Percentiles rank a stretch among this genome's conserved stretches.
Evolutionary conservation across 2,797 vertebrate genomes (phyloP).

Genomic region (Epinephelus awoara): DNA sequence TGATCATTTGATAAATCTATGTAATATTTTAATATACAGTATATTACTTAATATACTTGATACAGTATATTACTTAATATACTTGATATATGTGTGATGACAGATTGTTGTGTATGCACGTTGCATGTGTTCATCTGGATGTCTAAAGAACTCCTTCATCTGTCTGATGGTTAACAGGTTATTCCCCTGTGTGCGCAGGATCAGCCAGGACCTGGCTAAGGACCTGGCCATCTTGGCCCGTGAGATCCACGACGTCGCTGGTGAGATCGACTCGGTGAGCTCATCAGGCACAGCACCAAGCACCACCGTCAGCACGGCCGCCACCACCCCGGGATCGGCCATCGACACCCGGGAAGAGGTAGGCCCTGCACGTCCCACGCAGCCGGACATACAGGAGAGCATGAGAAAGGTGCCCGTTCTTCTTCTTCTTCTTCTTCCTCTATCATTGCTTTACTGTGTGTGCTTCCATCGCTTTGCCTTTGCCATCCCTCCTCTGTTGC

Average conservation of each 20-base stretch:
- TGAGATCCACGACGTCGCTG: slow-evolving; percentile 99
- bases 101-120: slow-evolving; percentile 18
- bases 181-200: slow-evolving; percentile 94
- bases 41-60: background rate
- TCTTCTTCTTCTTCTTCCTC: slow-evolving; percentile 83
- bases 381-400: slow-evolving; percentile 89
- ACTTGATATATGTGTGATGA: slow-evolving; percentile 14
- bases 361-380: slow-evolving; percentile 90
- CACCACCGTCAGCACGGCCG: slow-evolving; percentile 99
- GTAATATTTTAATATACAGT: background rate
- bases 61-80: too few relatives aligned
- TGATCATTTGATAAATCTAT: slow-evolving; percentile 48
- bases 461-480: slow-evolving; percentile 36
- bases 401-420: slow-evolving; percentile 85
- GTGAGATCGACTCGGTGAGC: slow-evolving; percentile 99
- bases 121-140: slow-evolving; percentile 60
- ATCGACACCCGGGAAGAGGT: slow-evolving; percentile 99
- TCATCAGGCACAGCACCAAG: slow-evolving; percentile 98
- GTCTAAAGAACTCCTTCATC: slow-evolving; percentile 72
- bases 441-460: slow-evolving; percentile 35
- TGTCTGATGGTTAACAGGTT: slow-evolving; percentile 89
- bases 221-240: slow-evolving; percentile 97
- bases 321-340: slow-evolving; percentile 99
- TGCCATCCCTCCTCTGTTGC: slow-evolving; percentile 37
- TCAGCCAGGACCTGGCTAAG: slow-evolving; percentile 97